phyloP scores from a whole-genome alignment of 2,888 invertebrate genomes.

The Aelia acuminata region DNA sequence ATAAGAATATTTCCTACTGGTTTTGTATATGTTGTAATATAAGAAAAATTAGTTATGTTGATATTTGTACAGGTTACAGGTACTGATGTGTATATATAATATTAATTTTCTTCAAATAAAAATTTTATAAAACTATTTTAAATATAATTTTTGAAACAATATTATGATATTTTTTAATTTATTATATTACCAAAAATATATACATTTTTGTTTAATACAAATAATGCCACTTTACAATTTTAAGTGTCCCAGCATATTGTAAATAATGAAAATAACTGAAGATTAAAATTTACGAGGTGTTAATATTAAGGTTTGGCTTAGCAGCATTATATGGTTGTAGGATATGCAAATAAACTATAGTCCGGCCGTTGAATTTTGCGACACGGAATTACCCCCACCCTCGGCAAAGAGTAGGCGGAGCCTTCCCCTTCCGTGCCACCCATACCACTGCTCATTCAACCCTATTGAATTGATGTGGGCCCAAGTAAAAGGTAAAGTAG shows the following conservation, averaged over 20 bases:
- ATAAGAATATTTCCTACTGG: neutral
- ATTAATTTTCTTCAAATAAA: neutral
- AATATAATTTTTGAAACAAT: neutral
- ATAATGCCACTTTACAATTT: neutral
- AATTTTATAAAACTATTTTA: neutral
- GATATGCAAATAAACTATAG: too few relatives aligned
- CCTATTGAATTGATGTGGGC: too few relatives aligned
- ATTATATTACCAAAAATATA: neutral
- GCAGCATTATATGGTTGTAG: too few relatives aligned
- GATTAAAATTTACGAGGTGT: too few relatives aligned
- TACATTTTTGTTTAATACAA: neutral
- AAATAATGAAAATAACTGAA: too few relatives aligned
- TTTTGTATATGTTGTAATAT: neutral
- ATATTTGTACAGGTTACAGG: neutral
- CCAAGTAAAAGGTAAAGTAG: too few relatives aligned
- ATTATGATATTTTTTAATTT: neutral
- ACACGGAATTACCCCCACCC: too few relatives aligned
- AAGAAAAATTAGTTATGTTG: neutral
- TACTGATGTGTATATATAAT: neutral
- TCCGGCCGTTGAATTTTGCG: too few relatives aligned
- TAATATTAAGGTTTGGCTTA: too few relatives aligned
- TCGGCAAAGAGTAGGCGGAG: too few relatives aligned
- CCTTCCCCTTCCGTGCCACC: too few relatives aligned
- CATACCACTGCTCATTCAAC: too few relatives aligned
- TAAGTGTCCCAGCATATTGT: neutral